A percentile compares a stretch with the other conserved stretches of the same genome.
Conservation (phyloP, 2,888 invertebrate species). For the Eupithecia inturbata region DNA sequence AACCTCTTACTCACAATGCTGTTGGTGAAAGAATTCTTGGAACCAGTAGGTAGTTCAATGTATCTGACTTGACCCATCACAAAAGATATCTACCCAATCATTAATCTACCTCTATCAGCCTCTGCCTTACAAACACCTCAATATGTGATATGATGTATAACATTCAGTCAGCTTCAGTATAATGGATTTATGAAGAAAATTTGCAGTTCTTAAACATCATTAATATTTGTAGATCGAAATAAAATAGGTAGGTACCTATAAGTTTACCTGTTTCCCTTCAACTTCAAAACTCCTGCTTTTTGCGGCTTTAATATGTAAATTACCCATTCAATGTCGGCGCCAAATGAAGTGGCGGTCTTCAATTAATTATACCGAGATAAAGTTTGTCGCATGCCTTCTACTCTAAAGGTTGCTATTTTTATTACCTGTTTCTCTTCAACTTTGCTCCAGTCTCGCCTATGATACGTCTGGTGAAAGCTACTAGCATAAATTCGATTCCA, state of each 20-base stretch:
- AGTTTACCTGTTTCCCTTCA: constrained; percentile 1
- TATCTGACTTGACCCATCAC: too few relatives aligned
- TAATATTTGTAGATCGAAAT: background rate
- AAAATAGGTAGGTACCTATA: background rate
- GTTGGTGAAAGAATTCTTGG: too few relatives aligned
- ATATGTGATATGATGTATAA: too few relatives aligned
- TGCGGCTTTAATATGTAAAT: constrained; percentile 12
- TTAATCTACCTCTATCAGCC: too few relatives aligned
- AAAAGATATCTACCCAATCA: too few relatives aligned
- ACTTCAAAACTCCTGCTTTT: constrained; percentile 10
- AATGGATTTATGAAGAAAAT: too few relatives aligned
- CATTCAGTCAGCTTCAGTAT: too few relatives aligned
- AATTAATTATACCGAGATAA: constrained; percentile 64
- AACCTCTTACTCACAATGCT: too few relatives aligned
- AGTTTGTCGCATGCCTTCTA: constrained; percentile 62
- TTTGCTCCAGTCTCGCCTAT: background rate
- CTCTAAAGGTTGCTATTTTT: constrained; percentile 68
- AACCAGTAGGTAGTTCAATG: too few relatives aligned
- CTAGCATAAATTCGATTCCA: constrained; percentile 40
- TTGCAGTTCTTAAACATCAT: background rate
- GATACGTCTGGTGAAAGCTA: constrained; percentile 26
- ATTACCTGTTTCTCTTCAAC: too few relatives aligned
- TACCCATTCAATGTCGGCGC: constrained; percentile 19
- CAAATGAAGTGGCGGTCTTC: constrained; percentile 49
- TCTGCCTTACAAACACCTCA: too few relatives aligned